Evolutionary conservation across 2,113 vertebrate genomes (phyloP).

Genomic region (Tyto alba): DNA sequence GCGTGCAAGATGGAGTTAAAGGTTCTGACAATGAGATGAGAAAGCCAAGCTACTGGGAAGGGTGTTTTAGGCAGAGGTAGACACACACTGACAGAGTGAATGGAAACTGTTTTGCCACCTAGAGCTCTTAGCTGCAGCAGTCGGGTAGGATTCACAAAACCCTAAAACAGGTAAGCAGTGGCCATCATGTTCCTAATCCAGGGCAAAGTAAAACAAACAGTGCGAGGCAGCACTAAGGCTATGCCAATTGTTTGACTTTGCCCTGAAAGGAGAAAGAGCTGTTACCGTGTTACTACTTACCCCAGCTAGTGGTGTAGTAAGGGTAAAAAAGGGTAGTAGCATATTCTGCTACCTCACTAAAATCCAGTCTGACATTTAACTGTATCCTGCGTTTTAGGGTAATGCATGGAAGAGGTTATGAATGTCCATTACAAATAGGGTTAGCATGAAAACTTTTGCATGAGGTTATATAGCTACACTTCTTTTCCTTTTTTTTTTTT

Average conservation of each 20-base stretch:
- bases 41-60: not conserved
- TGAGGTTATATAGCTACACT: not conserved
- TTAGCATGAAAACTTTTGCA: not conserved
- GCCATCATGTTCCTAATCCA: not conserved
- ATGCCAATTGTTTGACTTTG: not conserved
- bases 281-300: not conserved
- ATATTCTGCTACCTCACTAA: not conserved
- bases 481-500: too few species aligned
- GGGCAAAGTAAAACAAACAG: not conserved
- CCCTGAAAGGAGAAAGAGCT: not conserved
- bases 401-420: not conserved
- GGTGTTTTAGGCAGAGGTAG: not conserved
- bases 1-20: accelerated
- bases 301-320: not conserved
- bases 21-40: not conserved
- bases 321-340: not conserved
- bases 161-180: not conserved
- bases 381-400: not conserved
- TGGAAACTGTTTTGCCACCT: not conserved
- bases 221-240: not conserved
- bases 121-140: not conserved
- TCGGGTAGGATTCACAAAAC: not conserved
- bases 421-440: not conserved
- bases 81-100: accelerated
- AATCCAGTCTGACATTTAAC: not conserved